Conservation (phyloP, 2,888 invertebrate genomes). For the Lomographa bimaculata region DNA sequence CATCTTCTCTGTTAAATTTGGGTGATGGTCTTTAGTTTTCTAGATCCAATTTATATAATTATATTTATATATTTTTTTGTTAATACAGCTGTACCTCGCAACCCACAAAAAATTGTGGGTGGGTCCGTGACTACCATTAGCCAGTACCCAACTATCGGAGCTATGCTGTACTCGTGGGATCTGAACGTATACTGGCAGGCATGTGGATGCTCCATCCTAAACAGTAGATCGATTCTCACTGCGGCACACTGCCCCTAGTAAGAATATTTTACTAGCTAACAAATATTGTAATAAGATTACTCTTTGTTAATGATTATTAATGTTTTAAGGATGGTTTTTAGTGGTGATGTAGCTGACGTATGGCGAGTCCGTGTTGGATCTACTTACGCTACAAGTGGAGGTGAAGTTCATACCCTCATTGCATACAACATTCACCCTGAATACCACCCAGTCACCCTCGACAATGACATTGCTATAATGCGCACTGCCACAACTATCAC, state of each 20-base stretch:
- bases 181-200: not conserved
- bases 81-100: slow-evolving; percentile 34
- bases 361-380: slow-evolving; percentile 43
- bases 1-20: too few species aligned
- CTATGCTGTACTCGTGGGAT: slow-evolving; percentile 24
- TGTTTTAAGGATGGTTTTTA: too few species aligned
- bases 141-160: not conserved
- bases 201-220: slow-evolving; percentile 2
- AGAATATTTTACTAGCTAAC: too few species aligned
- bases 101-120: slow-evolving; percentile 40
- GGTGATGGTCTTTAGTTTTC: too few species aligned
- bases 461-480: slow-evolving; percentile 53
- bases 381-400: slow-evolving; percentile 40
- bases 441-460: slow-evolving; percentile 5
- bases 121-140: slow-evolving; percentile 39
- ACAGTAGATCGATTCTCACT: slow-evolving; percentile 21
- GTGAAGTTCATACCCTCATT: slow-evolving; percentile 18
- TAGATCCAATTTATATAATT: too few species aligned
- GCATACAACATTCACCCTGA: slow-evolving; percentile 14
- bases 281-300: too few species aligned
- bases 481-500: slow-evolving; percentile 29
- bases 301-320: too few species aligned
- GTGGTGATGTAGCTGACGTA: slow-evolving; percentile 19
- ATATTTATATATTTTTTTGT: too few species aligned
- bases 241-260: slow-evolving; percentile 42